Conservation (phyloP, 2,113 vertebrate species). For the Pterocles burchelli region DNA sequence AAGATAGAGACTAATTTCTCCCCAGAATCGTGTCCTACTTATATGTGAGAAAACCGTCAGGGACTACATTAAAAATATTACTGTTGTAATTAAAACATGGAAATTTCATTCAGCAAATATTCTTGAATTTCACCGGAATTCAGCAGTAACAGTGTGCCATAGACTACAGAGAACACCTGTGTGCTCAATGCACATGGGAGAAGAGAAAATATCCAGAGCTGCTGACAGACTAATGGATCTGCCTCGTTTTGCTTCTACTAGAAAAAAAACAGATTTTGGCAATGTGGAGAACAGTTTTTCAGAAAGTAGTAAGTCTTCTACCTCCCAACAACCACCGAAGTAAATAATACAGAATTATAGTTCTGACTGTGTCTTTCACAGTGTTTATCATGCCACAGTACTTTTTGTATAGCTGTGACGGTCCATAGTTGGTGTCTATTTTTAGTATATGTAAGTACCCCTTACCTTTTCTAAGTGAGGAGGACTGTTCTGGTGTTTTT, state of each 20-base stretch:
- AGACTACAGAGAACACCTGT: background rate
- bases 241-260: background rate
- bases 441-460: accelerated
- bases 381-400: background rate
- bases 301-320: background rate
- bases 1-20: no score
- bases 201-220: background rate
- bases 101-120: background rate
- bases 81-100: background rate
- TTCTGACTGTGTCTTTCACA: background rate
- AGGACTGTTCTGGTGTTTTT: background rate
- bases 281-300: background rate
- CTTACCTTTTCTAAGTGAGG: background rate
- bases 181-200: background rate
- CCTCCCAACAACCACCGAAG: background rate
- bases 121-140: background rate
- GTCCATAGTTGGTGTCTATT: background rate
- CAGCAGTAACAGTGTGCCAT: background rate
- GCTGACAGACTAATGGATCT: background rate
- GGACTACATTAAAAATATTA: background rate
- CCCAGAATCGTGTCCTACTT: background rate
- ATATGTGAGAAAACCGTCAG: background rate
- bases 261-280: background rate
- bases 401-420: background rate
- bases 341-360: background rate